Conservation (phyloP, 2,888 invertebrate species). For the Hirtodrosophila duncani region DNA sequence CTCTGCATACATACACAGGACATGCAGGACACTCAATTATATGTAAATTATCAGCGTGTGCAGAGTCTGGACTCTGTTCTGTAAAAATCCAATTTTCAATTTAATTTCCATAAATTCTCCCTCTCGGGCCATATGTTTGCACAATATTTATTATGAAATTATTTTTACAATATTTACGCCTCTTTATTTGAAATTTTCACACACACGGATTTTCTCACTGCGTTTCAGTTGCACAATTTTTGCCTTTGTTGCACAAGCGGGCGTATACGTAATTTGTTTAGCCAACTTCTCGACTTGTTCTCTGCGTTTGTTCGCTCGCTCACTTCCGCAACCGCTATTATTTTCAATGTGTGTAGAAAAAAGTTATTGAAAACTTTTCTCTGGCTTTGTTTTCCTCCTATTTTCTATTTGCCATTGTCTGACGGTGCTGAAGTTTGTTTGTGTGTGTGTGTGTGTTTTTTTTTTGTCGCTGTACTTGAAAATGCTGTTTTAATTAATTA, state of each 20-base stretch:
- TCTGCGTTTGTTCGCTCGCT: background rate
- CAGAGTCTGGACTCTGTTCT: constrained; percentile 15
- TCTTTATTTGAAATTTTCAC: background rate
- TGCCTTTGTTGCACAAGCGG: constrained; percentile 17
- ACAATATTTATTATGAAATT: constrained; percentile 43
- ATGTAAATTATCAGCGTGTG: constrained; percentile 52
- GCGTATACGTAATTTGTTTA: constrained; percentile 49
- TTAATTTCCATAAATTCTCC: constrained; percentile 29
- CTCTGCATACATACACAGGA: background rate
- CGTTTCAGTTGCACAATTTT: constrained; percentile 19
- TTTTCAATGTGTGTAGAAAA: constrained; percentile 17
- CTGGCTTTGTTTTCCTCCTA: constrained; percentile 6
- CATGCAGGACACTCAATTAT: constrained; percentile 42
- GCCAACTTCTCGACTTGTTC: constrained; percentile 17
- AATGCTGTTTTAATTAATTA: constrained; percentile 44
- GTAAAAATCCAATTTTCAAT: constrained; percentile 36
- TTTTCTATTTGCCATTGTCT: constrained; percentile 33
- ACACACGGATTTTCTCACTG: background rate
- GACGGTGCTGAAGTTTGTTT: constrained; percentile 32
- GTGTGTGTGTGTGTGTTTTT: constrained; percentile 10
- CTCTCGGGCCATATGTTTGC: constrained; percentile 27
- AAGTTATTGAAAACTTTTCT: constrained; percentile 32
- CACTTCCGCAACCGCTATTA: constrained; percentile 22
- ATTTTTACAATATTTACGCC: constrained; percentile 33
- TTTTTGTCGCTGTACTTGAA: constrained; percentile 29